Evolutionary conservation across 2,797 vertebrate genomes (phyloP).

Genomic region (Huso huso): DNA sequence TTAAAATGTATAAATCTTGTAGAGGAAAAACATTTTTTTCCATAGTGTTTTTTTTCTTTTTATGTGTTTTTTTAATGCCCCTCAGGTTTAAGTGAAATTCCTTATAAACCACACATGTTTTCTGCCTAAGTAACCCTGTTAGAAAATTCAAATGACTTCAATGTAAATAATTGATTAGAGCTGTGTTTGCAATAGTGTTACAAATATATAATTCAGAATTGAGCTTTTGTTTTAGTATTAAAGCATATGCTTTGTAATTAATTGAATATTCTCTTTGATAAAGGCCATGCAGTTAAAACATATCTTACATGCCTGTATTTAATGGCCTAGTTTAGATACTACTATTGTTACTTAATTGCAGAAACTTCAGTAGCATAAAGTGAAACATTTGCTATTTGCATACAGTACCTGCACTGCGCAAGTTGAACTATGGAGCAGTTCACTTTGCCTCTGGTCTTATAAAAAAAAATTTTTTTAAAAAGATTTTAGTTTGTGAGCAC

Average conservation of each 20-base stretch:
- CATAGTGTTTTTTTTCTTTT: no score
- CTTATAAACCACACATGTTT: constrained; percentile 31
- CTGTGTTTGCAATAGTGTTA: constrained; percentile 35
- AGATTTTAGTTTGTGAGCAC: no score
- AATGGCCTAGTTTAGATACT: no score
- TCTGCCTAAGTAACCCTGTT: constrained; percentile 22
- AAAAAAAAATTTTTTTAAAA: no score
- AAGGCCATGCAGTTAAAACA: constrained; percentile 38
- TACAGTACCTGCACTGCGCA: no score
- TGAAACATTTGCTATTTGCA: no score
- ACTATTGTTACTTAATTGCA: no score
- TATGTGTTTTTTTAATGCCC: constrained; percentile 19
- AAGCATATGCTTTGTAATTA: constrained; percentile 29
- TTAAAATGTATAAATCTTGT: constrained; percentile 54
- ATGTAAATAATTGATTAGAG: constrained; percentile 21
- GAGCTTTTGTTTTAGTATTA: constrained; percentile 23
- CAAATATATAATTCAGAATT: constrained; percentile 50
- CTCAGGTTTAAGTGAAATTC: constrained; percentile 46
- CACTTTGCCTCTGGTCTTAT: no score
- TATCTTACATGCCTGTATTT: no score
- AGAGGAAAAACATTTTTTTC: constrained; percentile 33
- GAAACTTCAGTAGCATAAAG: no score
- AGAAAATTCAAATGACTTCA: constrained; percentile 37
- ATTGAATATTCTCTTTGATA: constrained; percentile 49
- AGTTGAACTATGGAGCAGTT: no score